Base-by-base conservation (phyloP, 1,140 invertebrate genomes). In the Heliothis subflexa region DNA sequence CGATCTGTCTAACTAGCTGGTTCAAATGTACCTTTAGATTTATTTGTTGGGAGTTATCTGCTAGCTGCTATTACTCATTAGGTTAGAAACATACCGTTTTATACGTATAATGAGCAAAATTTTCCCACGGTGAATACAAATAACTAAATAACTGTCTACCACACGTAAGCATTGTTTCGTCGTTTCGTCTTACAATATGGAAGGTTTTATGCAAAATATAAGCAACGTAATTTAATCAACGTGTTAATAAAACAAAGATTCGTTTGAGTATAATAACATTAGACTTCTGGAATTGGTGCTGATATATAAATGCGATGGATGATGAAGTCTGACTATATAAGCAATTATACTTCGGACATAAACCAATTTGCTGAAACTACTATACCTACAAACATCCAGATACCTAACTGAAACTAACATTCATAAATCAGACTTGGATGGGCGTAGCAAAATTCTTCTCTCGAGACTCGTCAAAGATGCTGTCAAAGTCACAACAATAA, bases 61-160 rank as follows among this genome's bases (percentile, higher is more conserved):
- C 21, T 50, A 12, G n/a, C 33, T 40, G 40, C 55, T 18, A 74
- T 74, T 74, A 74, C 55, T 74, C 71, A 74, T 74, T 74, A 70
- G 47, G 47, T 70, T 70, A 61, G 33, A 52, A 18, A 52, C 59
- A 64, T 75, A 64, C 73, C 59, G 47, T 62, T 64, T 75, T 75
- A 74, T 61, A 75, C 73, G 45, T 50, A 62, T 50, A 75, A 64
- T 62, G 59, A 64, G 47, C 49, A 3, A 75, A 75, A 25, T 64
- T 75, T 75, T 75, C 73, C 25, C 73, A 75, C 73, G 73, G 73
- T 64, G 73, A 64, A 75, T 54, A 64, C 73, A 64, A 75, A 75
- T 52, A 47, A 52, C 59, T 75, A 64, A 75, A 75, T 75, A 64
- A 59, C 55, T 61, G 55, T 61, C 13, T 25, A 14, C 40, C 47